phyloP scores from a whole-genome alignment of 2,888 invertebrate species.

The Hyposoter dolosus region DNA sequence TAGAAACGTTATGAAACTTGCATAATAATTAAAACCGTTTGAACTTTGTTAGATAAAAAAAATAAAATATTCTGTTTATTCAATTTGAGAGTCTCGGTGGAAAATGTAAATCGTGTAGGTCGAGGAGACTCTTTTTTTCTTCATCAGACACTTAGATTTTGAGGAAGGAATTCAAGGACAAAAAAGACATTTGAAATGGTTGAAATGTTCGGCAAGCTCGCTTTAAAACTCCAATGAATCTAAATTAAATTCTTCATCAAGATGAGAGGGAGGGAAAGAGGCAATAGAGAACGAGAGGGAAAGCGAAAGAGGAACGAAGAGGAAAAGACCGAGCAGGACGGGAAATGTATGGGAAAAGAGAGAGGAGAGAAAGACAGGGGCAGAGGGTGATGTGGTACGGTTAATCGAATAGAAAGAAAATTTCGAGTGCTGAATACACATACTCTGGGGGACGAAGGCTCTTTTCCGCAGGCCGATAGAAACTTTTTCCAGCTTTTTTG shows the following conservation, averaged over 20 bases:
- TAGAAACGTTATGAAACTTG: background rate
- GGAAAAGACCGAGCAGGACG: background rate
- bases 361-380: background rate
- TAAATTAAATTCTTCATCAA: conserved; percentile 64
- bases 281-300: background rate
- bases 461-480: conserved; percentile 55
- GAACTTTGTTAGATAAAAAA: background rate
- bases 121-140: conserved; percentile 23
- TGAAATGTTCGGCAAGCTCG: conserved; percentile 38
- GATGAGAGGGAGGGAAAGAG: conserved; percentile 17
- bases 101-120: conserved; percentile 5
- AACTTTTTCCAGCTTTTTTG: conserved; percentile 60
- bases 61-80: background rate
- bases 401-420: conserved; percentile 69
- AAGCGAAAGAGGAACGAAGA: conserved; percentile 7
- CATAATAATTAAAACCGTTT: background rate
- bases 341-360: background rate
- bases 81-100: background rate
- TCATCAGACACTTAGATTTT: conserved; percentile 27
- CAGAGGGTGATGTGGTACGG: conserved; percentile 26
- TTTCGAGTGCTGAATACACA: conserved; percentile 68
- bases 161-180: conserved; percentile 22
- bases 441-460: conserved; percentile 60
- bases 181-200: conserved; percentile 31
- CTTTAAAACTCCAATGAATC: conserved; percentile 62